A percentile compares a stretch with the other conserved stretches of the same genome.
phyloP scores from a whole-genome alignment of 2,113 vertebrate species.

The Dendrocopos noguchii region DNA sequence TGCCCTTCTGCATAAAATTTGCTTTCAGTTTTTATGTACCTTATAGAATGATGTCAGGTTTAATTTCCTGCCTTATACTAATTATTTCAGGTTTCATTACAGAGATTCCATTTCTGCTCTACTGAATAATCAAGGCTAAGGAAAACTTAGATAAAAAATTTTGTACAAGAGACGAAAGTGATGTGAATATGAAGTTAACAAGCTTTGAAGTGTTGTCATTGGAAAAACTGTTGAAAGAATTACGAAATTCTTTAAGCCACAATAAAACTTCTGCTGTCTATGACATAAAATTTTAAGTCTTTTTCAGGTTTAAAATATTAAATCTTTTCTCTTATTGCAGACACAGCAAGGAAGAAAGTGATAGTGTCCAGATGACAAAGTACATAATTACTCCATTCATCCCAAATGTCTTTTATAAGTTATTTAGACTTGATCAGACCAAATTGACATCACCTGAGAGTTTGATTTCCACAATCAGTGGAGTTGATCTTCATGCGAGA shows the following conservation, averaged over 20 bases:
- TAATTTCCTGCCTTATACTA: slow-evolving; percentile 29
- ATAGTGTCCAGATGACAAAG: not conserved
- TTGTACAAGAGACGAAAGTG: not conserved
- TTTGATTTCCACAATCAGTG: not conserved
- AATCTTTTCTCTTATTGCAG: not conserved
- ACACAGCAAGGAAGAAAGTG: not conserved
- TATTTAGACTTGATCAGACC: not conserved
- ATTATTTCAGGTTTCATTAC: slow-evolving; percentile 44
- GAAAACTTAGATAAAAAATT: not conserved
- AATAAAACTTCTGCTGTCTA: not conserved
- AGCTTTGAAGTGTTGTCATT: not conserved
- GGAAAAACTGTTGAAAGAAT: not conserved
- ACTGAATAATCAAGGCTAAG: slow-evolving; percentile 18
- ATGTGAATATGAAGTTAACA: not conserved
- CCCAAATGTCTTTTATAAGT: not conserved
- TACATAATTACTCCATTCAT: not conserved
- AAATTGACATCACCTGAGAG: not conserved
- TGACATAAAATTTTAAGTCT: not conserved
- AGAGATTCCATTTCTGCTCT: slow-evolving; percentile 1
- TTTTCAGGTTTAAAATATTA: not conserved
- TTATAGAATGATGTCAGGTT: slow-evolving; percentile 20
- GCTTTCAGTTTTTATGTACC: not conserved
- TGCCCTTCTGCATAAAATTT: not conserved
- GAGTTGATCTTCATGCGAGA: too few species aligned
- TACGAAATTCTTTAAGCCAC: not conserved